Evolutionary conservation across 1,140 invertebrate species (phyloP).

Genomic region (Drosophila ogumai): DNA sequence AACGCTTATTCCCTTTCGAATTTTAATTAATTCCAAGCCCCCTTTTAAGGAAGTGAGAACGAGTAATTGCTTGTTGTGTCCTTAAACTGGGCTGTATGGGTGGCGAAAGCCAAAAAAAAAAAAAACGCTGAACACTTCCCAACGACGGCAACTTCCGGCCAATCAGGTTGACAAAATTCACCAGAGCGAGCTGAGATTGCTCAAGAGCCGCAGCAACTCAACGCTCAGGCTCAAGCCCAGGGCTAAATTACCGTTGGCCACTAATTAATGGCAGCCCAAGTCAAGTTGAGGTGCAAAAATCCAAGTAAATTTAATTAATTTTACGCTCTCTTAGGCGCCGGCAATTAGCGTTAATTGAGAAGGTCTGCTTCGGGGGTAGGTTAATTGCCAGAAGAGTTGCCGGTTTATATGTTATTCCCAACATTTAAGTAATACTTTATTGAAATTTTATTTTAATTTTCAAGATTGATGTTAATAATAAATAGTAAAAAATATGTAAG

Average conservation of each 20-base stretch:
- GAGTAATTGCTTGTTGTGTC: constrained; percentile 10
- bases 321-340: constrained; percentile 59
- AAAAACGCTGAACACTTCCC: constrained; percentile 67
- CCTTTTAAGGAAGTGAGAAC: neutral
- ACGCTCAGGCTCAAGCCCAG: constrained; percentile 35
- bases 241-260: constrained; percentile 67
- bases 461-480: neutral
- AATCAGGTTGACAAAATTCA: constrained; percentile 71
- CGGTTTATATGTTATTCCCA: neutral
- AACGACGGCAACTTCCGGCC: constrained; percentile 74
- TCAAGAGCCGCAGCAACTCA: constrained; percentile 72
- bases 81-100: neutral
- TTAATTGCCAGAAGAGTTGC: neutral
- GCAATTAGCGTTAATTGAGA: constrained; percentile 39
- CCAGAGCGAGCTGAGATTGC: constrained; percentile 33
- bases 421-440: neutral
- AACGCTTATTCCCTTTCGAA: neutral
- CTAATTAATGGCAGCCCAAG: constrained; percentile 65
- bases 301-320: constrained; percentile 76
- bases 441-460: no score
- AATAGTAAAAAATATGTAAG: no score
- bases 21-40: constrained; percentile 48
- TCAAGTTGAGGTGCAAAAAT: constrained; percentile 67
- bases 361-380: constrained; percentile 6
- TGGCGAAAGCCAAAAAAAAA: constrained; percentile 48